Percentiles rank a stretch among this genome's conserved stretches.
phyloP scores from a whole-genome alignment of 2,888 invertebrate genomes.

The Tipula vernalis region DNA sequence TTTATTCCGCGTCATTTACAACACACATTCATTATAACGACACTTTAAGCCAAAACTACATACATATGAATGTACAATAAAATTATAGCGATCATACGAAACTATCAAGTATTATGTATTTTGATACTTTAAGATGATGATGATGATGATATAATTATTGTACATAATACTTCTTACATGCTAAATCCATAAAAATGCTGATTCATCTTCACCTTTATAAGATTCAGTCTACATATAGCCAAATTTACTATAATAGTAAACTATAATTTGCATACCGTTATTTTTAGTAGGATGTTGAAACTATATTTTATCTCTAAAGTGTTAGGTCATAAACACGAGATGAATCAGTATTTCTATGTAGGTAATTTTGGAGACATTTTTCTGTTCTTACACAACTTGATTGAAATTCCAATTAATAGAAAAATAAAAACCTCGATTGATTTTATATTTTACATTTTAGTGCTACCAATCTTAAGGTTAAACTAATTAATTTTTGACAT shows the following conservation, averaged over 20 bases:
- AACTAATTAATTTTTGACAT: neutral
- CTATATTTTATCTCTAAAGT: neutral
- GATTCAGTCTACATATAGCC: neutral
- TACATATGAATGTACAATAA: neutral
- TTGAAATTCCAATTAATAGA: neutral
- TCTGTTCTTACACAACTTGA: neutral
- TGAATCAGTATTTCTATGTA: neutral
- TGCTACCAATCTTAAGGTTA: neutral
- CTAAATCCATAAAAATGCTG: neutral
- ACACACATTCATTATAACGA: neutral
- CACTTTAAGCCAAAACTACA: neutral
- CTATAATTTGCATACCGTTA: neutral
- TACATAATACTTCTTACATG: neutral
- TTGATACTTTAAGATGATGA: neutral
- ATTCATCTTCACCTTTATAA: neutral
- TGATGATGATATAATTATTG: neutral
- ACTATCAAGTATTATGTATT: neutral
- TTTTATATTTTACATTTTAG: neutral
- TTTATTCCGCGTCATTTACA: neutral
- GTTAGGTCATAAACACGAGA: neutral
- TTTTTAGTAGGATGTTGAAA: neutral
- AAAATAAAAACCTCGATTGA: neutral
- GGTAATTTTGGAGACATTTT: neutral
- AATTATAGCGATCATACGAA: neutral
- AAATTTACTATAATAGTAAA: neutral